Evolutionary conservation across 2,797 vertebrate genomes (phyloP), one percentile per base, ranked within the genome.

Genomic region (Phalloptychus januarius): DNA sequence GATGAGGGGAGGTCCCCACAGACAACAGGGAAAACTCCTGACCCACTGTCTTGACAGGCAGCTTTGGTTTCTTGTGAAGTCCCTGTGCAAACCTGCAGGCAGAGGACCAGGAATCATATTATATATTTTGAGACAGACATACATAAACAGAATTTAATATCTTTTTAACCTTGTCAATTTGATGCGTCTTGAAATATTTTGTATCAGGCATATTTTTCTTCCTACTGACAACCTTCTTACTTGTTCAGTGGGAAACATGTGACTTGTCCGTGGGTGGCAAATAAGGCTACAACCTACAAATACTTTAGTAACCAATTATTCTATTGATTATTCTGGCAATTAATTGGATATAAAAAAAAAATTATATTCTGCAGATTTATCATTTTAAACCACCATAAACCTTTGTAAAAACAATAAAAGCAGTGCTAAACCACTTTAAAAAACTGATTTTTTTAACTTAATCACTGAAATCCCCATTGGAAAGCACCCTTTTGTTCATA

Each of bases 1-100:
- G 78, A 77, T 20, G 80, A 78, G 54, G 69, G 25, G 61, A 72
- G 78, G 83, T 70, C 80, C 82, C 79, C 25, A 5, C 1, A 16
- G 56, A 79, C 63, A 44, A 45, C 52, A 54, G 58, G 45, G 78
- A 46, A 75, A 50, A 72, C 70, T 67, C 82, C 48, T 86, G 86
- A 84, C 84, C 83, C 28, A 15, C 71, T 48, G 71, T 28, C 79
- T 28, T 46, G 63, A 76, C 76, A 75, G 77, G 71, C 82, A 81
- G 86, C 77, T 89, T 85, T 84, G 33, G 18, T 65, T 65, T 65
- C 61, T 38, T 38, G 79, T 84, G 76, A 71, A 67, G 54, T 83
- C 85, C 46, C 79, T 20, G 70, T 38, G 67, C 79, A 72, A 46
- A 38, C 50, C 72, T 20, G 8, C 72, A 67, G 74, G 72, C 76